A percentile compares a stretch with the other conserved stretches of the same genome.
Conservation (phyloP, 1,140 invertebrate genomes). For the Brachionus rubens region DNA sequence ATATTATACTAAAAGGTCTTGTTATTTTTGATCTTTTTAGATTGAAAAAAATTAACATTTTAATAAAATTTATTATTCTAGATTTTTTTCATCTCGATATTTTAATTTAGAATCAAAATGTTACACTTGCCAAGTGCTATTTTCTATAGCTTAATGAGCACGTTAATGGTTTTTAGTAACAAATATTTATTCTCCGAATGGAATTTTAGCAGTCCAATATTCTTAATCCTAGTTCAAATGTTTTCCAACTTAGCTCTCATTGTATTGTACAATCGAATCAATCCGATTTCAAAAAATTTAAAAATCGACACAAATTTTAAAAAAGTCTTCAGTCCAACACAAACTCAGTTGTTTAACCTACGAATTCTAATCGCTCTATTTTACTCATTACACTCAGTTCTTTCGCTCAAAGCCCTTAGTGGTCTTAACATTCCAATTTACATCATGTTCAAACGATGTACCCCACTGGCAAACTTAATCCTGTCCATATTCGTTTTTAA, state of each 20-base stretch:
- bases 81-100: not conserved
- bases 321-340: not conserved
- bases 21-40: too few species aligned
- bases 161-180: constrained; percentile 37
- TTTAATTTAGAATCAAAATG: not conserved
- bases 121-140: constrained; percentile 41
- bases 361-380: constrained; percentile 53
- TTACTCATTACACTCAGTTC: constrained; percentile 60
- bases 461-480: constrained; percentile 61
- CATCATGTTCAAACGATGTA: constrained; percentile 63
- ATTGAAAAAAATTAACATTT: too few species aligned
- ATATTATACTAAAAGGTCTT: too few species aligned
- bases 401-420: constrained; percentile 61
- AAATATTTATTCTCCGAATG: constrained; percentile 39
- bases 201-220: constrained; percentile 23
- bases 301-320: not conserved
- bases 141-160: constrained; percentile 24
- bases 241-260: constrained; percentile 16
- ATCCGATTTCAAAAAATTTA: not conserved
- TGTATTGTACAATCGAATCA: not conserved
- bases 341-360: not conserved
- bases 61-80: too few species aligned
- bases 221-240: constrained; percentile 39
- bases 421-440: constrained; percentile 65
- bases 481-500: constrained; percentile 58